Conservation (phyloP, 2,888 invertebrate genomes). For the Drosophila basisetae region DNA sequence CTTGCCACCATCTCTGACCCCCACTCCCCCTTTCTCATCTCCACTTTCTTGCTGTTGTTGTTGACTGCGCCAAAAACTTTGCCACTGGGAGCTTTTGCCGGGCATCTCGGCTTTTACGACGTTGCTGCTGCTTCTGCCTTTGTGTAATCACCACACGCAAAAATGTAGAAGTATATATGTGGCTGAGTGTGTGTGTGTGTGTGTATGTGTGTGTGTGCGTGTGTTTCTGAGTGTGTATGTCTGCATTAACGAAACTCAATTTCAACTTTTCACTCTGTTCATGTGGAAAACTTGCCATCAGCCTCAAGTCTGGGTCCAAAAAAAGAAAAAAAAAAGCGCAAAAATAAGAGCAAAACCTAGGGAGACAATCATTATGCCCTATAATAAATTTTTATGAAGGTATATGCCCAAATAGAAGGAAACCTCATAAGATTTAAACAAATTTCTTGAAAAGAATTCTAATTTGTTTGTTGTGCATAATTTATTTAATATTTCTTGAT, state of each 20-base stretch:
- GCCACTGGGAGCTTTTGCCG: constrained; percentile 55
- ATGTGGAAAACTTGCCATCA: constrained; percentile 66
- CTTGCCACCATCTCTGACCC: not conserved
- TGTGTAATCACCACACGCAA: constrained; percentile 55
- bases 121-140: constrained; percentile 30
- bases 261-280: constrained; percentile 71
- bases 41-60: constrained; percentile 36
- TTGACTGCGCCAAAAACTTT: constrained; percentile 65
- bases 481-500: not conserved
- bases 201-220: constrained; percentile 4
- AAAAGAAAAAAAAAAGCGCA: not conserved
- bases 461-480: not conserved
- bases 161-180: constrained; percentile 25
- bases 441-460: constrained; percentile 19
- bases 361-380: constrained; percentile 45
- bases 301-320: constrained; percentile 34
- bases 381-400: constrained; percentile 14
- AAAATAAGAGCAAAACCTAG: constrained; percentile 11
- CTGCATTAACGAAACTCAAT: constrained; percentile 70
- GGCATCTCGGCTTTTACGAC: constrained; percentile 46
- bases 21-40: not conserved
- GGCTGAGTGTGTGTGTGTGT: constrained; percentile 5
- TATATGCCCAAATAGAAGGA: constrained; percentile 15
- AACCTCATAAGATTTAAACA: constrained; percentile 9
- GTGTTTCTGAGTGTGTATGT: constrained; percentile 32